Percentiles rank a stretch among this genome's conserved stretches.
phyloP scores from a whole-genome alignment of 2,113 vertebrate genomes.

The Seriola dumerili region DNA sequence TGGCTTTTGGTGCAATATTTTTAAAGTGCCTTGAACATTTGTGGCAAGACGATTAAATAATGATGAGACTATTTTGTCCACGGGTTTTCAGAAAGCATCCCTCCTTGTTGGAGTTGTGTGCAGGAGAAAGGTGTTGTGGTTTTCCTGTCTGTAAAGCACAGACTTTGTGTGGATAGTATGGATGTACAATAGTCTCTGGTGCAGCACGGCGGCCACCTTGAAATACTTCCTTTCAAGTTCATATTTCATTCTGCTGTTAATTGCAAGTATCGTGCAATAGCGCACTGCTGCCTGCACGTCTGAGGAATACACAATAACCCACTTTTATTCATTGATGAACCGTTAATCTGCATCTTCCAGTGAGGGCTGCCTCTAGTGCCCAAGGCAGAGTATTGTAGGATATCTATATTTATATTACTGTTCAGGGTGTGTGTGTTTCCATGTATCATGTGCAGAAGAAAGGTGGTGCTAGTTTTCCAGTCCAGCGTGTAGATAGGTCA shows the following conservation, averaged over 20 bases:
- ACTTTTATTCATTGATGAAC: not conserved
- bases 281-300: not conserved
- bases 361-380: not conserved
- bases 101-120: not conserved
- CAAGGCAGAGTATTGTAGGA: not conserved
- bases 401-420: not conserved
- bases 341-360: not conserved
- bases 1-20: too few species aligned
- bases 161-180: not conserved
- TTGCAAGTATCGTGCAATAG: constrained; percentile 3
- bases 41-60: too few species aligned
- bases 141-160: not conserved
- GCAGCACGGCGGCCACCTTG: not conserved
- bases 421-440: not conserved
- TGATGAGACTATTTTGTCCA: too few species aligned
- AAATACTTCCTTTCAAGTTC: not conserved
- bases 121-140: not conserved
- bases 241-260: constrained; percentile 11
- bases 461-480: constrained; percentile 17
- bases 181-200: not conserved
- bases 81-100: not conserved
- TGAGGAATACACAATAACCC: not conserved
- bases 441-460: not conserved
- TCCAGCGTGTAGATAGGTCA: constrained; percentile 18
- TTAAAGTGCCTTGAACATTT: too few species aligned